phyloP scores from a whole-genome alignment of 1,140 invertebrate genomes.

The Heliconius eleuchia region DNA sequence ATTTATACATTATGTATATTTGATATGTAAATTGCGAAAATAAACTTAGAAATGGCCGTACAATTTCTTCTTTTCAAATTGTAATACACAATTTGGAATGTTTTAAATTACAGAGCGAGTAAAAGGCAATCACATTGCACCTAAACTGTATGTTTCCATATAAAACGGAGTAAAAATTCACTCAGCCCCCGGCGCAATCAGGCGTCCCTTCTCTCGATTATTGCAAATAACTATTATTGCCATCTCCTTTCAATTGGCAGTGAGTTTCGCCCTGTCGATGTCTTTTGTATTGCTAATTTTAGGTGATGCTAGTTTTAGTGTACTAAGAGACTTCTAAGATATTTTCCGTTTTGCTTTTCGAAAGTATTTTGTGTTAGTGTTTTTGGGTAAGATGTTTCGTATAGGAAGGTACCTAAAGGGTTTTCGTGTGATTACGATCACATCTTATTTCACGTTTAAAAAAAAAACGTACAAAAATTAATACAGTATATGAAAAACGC shows the following conservation, averaged over 20 bases:
- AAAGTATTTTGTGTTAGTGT: too few species aligned
- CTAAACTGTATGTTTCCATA: slow-evolving; percentile 52
- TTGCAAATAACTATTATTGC: slow-evolving; percentile 81
- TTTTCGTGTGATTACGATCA: too few species aligned
- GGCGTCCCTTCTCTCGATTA: slow-evolving; percentile 77
- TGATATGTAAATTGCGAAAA: neutral
- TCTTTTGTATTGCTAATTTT: slow-evolving; percentile 80
- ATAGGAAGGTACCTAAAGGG: too few species aligned
- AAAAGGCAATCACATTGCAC: slow-evolving; percentile 30
- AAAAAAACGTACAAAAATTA: too few species aligned
- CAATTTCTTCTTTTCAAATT: neutral
- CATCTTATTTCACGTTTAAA: too few species aligned
- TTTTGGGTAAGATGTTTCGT: too few species aligned
- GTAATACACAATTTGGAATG: neutral
- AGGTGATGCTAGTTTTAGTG: slow-evolving; percentile 61
- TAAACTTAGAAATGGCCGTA: neutral
- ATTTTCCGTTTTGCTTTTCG: slow-evolving; percentile 6
- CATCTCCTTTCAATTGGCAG: slow-evolving; percentile 76
- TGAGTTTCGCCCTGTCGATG: slow-evolving; percentile 58
- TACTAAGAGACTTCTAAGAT: slow-evolving; percentile 42
- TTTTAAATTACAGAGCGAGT: neutral
- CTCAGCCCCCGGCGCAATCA: slow-evolving; percentile 74
- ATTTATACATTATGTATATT: neutral
- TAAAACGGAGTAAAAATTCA: slow-evolving; percentile 64
- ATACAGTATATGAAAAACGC: too few species aligned